Evolutionary conservation across 2,888 invertebrate species (phyloP), one percentile per base, ranked within the genome.

Genomic region (Rotaria socialis): DNA sequence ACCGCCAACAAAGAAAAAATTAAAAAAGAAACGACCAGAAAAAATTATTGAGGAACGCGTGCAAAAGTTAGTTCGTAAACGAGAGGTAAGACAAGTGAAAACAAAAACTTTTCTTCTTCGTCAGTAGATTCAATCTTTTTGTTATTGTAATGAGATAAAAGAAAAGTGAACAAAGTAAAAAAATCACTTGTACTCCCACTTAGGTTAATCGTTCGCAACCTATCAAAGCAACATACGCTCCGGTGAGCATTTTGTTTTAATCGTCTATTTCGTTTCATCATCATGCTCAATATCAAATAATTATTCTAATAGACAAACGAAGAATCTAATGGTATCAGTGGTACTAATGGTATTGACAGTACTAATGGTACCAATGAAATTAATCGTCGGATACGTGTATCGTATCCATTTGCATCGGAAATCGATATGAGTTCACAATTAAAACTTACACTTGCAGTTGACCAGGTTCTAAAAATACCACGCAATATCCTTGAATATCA

Each of bases 171-270:
- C 3, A 3, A 55, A 55, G 3, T 55, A 41, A 27, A 35, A 35
- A 35, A 35, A 27, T 67, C 67, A 2, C 27, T 67, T 16, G 27
- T 67, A 41, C 27, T 67, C 67, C 35, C 35, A 8, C 67, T 47
- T 80, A 80, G 80, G n/a, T 80, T 80, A 24, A n/a, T 80, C 80
- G 67, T 35, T 67, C 67, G 10, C 67, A 43, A 47, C 43, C 43
- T 47, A 8, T n/a, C 43, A 80, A 80, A 22, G 6, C 43, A 43
- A 47, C 24, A 22, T 47, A 47, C n/a, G 47, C 47, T 24, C 14
- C 80, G 80, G 80, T 80, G 80, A 80, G 80, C 47, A 47, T 24
- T 47, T 22, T 27, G 14, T 80, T 47, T 24, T 67, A 16, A 35
- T 41, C 80, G 22, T 47, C 16, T 47, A 24, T 24, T 11, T 35